Conservation (phyloP, 2,113 vertebrate genomes). For the Asarcornis scutulata region DNA sequence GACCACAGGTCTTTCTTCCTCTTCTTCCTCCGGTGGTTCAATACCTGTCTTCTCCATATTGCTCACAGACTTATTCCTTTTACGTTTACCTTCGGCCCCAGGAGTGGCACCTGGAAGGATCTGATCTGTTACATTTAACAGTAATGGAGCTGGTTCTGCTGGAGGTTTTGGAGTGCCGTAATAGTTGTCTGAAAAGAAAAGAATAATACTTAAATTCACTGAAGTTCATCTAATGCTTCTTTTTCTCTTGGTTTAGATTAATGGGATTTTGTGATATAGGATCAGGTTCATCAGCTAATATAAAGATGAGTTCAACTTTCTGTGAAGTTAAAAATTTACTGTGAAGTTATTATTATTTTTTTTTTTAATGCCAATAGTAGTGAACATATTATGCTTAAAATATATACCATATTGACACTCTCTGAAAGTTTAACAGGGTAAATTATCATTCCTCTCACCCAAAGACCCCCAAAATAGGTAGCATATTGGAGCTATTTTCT, state of each 20-base stretch:
- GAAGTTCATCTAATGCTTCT: not conserved
- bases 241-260: not conserved
- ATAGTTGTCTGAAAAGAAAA: conserved; percentile 88
- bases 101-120: conserved; percentile 93
- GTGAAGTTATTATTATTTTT: not conserved
- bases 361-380: not conserved
- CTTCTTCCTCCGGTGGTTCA: conserved; percentile 94
- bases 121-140: conserved; percentile 96
- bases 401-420: not conserved
- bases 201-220: not conserved
- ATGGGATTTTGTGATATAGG: not conserved
- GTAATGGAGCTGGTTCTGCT: conserved; percentile 89
- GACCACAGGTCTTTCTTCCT: conserved; percentile 92
- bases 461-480: not conserved
- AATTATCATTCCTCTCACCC: not conserved
- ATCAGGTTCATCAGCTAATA: not conserved
- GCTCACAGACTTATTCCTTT: conserved; percentile 97
- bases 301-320: not conserved
- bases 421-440: not conserved
- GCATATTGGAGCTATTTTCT: not conserved
- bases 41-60: conserved; percentile 97
- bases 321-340: not conserved
- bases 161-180: conserved; percentile 98
- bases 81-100: conserved; percentile 93
- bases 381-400: not conserved